These are phyloP conservation scores for Sceloporus undulatus DNA, from an alignment of 2,113 vertebrate genomes.

Conservation along the genomic window DNA sequence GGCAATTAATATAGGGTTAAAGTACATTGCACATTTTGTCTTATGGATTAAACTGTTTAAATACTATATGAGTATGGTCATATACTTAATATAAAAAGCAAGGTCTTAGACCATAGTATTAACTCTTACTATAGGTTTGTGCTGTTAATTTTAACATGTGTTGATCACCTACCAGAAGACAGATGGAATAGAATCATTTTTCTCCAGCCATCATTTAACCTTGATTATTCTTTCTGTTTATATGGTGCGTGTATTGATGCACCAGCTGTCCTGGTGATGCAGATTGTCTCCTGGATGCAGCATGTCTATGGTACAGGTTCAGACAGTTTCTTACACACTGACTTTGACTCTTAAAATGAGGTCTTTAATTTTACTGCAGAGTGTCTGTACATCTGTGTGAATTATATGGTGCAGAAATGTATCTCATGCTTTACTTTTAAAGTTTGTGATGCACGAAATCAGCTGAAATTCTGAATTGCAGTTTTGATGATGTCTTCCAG, in stretches of 20 bases:
- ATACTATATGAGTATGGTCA: no score
- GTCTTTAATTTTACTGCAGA: not conserved
- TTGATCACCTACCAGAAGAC: not conserved
- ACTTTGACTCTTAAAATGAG: not conserved
- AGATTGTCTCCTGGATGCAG: not conserved
- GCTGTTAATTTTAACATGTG: not conserved
- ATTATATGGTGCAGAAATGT: not conserved
- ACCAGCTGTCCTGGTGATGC: not conserved
- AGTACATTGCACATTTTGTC: no score
- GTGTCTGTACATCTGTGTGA: not conserved
- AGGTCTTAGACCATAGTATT: not conserved
- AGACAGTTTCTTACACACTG: not conserved
- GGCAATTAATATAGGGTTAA: no score
- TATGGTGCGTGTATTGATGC: not conserved
- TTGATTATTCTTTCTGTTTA: not conserved
- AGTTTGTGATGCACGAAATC: not conserved
- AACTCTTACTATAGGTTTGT: not conserved
- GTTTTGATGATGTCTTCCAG: constrained; percentile 4
- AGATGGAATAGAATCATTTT: no score
- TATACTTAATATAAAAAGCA: not conserved
- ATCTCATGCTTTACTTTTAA: not conserved
- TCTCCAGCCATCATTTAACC: not conserved
- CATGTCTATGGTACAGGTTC: not conserved
- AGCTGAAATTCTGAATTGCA: not conserved
- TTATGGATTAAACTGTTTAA: no score